phyloP scores from a whole-genome alignment of 1,140 invertebrate species.

The Cherax quadricarinatus region DNA sequence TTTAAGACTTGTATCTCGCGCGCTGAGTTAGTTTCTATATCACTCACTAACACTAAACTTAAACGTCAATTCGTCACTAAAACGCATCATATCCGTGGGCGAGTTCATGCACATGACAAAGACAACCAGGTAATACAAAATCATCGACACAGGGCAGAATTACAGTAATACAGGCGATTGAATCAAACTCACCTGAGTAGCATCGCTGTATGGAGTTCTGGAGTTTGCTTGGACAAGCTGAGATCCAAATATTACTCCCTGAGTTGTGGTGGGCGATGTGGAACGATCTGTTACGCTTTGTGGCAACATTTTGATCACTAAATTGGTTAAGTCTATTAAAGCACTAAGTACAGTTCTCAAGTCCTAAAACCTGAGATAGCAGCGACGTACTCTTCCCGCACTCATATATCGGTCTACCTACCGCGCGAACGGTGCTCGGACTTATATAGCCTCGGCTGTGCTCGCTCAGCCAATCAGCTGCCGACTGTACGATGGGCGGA shows the following conservation, averaged over 20 bases:
- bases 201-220: constrained; percentile 69
- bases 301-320: constrained; percentile 70
- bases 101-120: constrained; percentile 33
- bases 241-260: constrained; percentile 71
- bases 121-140: constrained; percentile 37
- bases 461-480: constrained; percentile 20
- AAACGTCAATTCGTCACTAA: constrained; percentile 5
- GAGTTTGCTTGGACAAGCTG: constrained; percentile 67
- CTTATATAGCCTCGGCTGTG: constrained; percentile 57
- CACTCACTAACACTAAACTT: constrained; percentile 8
- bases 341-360: constrained; percentile 68
- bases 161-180: constrained; percentile 38
- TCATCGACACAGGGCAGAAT: constrained; percentile 40
- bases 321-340: constrained; percentile 70
- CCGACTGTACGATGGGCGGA: constrained; percentile 48
- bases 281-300: constrained; percentile 68
- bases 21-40: neutral
- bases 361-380: constrained; percentile 68
- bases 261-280: constrained; percentile 67
- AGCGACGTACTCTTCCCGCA: constrained; percentile 63
- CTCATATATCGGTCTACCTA: constrained; percentile 70
- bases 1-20: constrained; percentile 1
- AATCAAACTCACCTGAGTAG: constrained; percentile 61
- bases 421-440: constrained; percentile 1
- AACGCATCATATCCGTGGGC: neutral